A percentile compares a stretch with the other conserved stretches of the same genome.
These are phyloP conservation scores for Manis pentadactyla DNA, from an alignment of 2,797 vertebrate species.

Conservation along the genomic window DNA sequence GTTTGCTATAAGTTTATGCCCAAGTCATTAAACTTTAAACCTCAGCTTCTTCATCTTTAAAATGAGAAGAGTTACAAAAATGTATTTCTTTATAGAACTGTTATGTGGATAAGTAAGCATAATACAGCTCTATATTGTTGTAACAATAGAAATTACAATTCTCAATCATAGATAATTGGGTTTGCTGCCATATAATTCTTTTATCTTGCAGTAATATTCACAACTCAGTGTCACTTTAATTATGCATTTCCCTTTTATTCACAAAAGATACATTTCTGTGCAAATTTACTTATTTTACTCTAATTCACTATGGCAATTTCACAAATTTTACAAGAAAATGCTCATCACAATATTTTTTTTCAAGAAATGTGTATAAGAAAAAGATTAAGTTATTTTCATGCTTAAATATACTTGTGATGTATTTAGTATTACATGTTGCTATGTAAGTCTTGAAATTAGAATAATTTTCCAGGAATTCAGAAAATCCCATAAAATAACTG, in stretches of 20 bases:
- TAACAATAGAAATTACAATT: background rate
- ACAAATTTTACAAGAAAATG: conserved; percentile 40
- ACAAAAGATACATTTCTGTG: background rate
- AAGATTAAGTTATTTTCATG: background rate
- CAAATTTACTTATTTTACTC: background rate
- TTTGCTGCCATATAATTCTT: background rate
- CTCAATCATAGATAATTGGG: background rate
- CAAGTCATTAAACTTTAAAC: background rate
- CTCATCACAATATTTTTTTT: background rate
- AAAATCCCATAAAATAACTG: background rate
- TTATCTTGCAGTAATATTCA: background rate
- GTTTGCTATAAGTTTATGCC: background rate
- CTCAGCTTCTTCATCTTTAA: background rate
- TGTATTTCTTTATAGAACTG: background rate
- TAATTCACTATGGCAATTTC: background rate
- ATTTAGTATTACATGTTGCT: background rate
- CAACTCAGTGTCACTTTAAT: background rate
- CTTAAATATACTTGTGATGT: background rate
- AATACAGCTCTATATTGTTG: background rate
- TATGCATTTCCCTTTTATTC: background rate
- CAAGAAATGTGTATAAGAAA: background rate
- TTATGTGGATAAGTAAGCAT: background rate
- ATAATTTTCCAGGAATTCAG: background rate
- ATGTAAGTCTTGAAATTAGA: background rate
- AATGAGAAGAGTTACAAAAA: conserved; percentile 8